Evolutionary conservation across 2,888 invertebrate species (phyloP), one percentile per base, ranked within the genome.

Genomic region (Hartigia nigra): DNA sequence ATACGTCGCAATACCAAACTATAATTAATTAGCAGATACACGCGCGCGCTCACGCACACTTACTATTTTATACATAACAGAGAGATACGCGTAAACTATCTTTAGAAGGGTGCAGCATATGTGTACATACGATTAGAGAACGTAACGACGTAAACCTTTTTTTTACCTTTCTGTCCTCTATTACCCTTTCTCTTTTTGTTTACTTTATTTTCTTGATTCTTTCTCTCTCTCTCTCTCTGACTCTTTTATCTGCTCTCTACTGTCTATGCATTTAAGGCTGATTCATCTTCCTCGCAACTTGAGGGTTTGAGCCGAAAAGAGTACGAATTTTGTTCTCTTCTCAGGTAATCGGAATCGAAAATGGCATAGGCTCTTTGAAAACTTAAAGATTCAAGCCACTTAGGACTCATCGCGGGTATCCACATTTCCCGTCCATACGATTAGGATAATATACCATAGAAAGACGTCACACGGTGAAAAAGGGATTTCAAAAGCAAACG

Each of bases 41-140:
- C n/a, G 75, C 74, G 76, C 69, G 78, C n/a, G 75, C 74, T 75
- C 76, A 79, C 34, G 34, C 5, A 77, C 31, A 69, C 69, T 81
- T 75, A 36, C 77, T 81, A 78, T 37, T 55, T 35, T 55, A 55
- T 55, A 55, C 23, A 55, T 23, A 55, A 14, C 55, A 55, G 55
- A 55, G 55, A 55, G 23, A 55, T 55, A 23, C 55, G 23, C 23
- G 55, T 55, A 55, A 55, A 55, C 23, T 55, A 55, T 23, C 55
- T 55, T 23, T 23, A 55, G 23, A 23, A 55, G 55, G 23, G 23
- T 55, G 72, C 32, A 72, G 72, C 72, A 72, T 32, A 34, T 72
- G 12, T 72, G 72, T 72, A 34, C 72, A 34, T 72, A 72, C 34
- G 34, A 72, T 32, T 31, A 31, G 72, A 31, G 31, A 55, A 34